phyloP scores from a whole-genome alignment of 2,113 vertebrate genomes.

The Platichthys stellatus region DNA sequence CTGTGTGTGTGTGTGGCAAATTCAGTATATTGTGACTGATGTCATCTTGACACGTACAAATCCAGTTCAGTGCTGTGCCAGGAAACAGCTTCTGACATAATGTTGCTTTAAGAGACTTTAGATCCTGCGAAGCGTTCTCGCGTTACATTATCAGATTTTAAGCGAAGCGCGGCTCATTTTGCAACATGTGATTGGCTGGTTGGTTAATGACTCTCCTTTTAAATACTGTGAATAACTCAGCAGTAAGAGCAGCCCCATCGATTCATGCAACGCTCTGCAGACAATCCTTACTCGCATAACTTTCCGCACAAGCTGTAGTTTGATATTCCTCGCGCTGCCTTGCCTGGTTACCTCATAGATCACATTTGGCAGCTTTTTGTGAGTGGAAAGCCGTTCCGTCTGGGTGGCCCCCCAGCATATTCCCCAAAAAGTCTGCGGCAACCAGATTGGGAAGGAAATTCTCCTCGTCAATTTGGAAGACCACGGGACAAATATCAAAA shows the following conservation, averaged over 20 bases:
- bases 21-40: slow-evolving; percentile 38
- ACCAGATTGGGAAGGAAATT: background rate
- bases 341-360: slow-evolving; percentile 27
- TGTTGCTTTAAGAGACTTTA: slow-evolving; percentile 57
- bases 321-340: slow-evolving; percentile 12
- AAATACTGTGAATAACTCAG: background rate
- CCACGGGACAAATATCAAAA: background rate
- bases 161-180: slow-evolving; percentile 31
- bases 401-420: slow-evolving; percentile 2
- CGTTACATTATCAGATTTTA: slow-evolving; percentile 29
- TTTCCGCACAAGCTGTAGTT: background rate
- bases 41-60: slow-evolving; percentile 48
- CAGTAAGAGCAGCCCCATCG: slow-evolving; percentile 12
- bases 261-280: background rate
- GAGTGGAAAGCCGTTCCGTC: slow-evolving; percentile 20
- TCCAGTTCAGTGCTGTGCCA: slow-evolving; percentile 44
- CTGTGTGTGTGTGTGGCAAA: slow-evolving; percentile 2
- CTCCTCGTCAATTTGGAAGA: slow-evolving; percentile 3
- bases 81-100: slow-evolving; percentile 59
- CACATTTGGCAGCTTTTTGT: slow-evolving; percentile 18
- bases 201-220: slow-evolving; percentile 27
- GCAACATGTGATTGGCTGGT: slow-evolving; percentile 13
- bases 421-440: background rate
- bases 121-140: slow-evolving; percentile 38
- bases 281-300: background rate